phyloP scores from a whole-genome alignment of 2,113 vertebrate species.

The Pontoporia blainvillei region DNA sequence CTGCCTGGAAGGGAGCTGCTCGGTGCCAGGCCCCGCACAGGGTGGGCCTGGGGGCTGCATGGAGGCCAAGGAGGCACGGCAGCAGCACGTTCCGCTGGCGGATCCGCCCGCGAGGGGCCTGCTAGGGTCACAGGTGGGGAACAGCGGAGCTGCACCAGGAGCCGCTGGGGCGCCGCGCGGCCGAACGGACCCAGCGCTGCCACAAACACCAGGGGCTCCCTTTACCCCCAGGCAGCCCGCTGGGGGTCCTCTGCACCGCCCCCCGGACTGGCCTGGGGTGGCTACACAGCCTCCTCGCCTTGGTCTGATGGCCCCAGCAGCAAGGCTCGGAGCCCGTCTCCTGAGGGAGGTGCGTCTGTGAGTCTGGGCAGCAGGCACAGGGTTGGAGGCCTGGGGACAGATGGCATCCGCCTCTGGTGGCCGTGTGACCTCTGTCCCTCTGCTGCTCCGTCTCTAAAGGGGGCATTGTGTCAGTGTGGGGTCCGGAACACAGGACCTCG shows the following conservation, averaged over 20 bases:
- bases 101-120: no score
- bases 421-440: neutral
- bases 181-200: neutral
- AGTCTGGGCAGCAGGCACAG: rapidly evolving
- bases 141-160: neutral
- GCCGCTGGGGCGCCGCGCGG: rapidly evolving
- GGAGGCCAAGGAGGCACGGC: neutral
- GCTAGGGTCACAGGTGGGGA: neutral
- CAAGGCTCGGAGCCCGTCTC: neutral
- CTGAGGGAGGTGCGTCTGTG: neutral
- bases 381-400: neutral
- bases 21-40: neutral
- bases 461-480: neutral
- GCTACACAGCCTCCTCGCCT: neutral
- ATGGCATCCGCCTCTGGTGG: no score
- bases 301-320: neutral
- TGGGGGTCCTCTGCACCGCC: neutral
- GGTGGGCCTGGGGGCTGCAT: rapidly evolving
- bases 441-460: neutral
- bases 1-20: neutral
- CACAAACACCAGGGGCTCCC: rapidly evolving
- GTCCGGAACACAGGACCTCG: neutral
- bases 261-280: neutral
- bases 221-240: no score
- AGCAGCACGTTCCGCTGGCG: no score